Base-by-base conservation (phyloP, 2,113 vertebrate species). In the Machaerirhynchus nigripectus region DNA sequence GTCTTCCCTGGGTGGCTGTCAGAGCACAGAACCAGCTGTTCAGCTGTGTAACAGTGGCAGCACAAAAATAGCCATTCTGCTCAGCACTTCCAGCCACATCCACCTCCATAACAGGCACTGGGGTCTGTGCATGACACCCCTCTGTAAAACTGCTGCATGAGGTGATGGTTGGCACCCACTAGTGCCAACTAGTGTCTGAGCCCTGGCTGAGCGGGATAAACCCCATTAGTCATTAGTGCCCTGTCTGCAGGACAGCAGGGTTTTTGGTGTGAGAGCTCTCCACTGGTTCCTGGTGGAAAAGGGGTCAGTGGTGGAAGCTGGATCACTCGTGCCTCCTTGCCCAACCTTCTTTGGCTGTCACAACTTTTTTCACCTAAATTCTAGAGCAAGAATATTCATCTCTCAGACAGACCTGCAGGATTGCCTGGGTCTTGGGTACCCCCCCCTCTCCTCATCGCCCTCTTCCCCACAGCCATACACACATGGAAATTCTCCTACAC, bases 21-120 rank as follows among this genome's bases (percentile, higher is more conserved):
- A 70, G 47, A 56, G 46, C 2, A 0, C 37, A 46, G 60, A 89
- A 68, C 76, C 80, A 89, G 91, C 95, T 96, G 89, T 67, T 95
- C 85, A 42, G 40, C 89, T 89, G 30, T 73, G 40, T 74, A 91
- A 91, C 47, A 30, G 39, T 7, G 86, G 57, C 59, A 39, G 70
- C 40, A 89, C 75, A 77, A 70, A 91, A 94, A 95, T 49, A 95
- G 74, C 49, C 4, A 1, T 80, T n/a, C 64, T 84, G 63, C 71
- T 90, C 71, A 83, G 40, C 84, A 40, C 78, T 86, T 50, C 28
- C 74, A 95, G 87, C 74, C 95, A 56, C 73, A 53, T 87, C 71
- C 68, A 95, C 77, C 91, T 87, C 82, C 52, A 19, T 89, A 95
- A 87, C 80, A 88, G 82, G 77, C 63, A 49, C 2, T 28, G 35